These are phyloP conservation scores for Epinephelus coioides DNA, from an alignment of 2,797 vertebrate genomes.

Conservation along the genomic window DNA sequence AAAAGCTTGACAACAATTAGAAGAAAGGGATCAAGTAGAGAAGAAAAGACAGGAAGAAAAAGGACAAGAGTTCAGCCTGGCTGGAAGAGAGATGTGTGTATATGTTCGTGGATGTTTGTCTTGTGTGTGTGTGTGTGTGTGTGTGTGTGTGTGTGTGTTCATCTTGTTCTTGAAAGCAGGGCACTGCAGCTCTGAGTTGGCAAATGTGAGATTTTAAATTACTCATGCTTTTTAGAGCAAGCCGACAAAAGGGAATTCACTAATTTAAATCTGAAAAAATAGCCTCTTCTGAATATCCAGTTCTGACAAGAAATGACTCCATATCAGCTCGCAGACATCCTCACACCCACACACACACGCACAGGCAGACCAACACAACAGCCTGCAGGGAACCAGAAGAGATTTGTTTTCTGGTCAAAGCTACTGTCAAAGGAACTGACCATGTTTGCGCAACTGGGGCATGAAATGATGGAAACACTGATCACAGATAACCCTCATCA, in stretches of 20 bases:
- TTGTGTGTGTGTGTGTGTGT: not conserved
- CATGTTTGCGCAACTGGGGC: conserved; percentile 52
- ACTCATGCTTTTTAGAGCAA: conserved; percentile 32
- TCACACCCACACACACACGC: conserved; percentile 2
- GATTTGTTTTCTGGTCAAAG: conserved; percentile 38
- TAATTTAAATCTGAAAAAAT: conserved; percentile 7
- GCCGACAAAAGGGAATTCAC: conserved; percentile 14
- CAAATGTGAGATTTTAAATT: not conserved
- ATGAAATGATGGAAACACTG: conserved; percentile 36
- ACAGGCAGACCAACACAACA: conserved; percentile 36
- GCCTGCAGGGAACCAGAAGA: conserved; percentile 32
- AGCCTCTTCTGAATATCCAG: conserved; percentile 13
- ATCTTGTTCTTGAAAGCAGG: conserved; percentile 29
- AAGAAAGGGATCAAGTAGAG: not conserved
- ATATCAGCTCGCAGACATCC: conserved; percentile 26
- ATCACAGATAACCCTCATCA: conserved; percentile 26
- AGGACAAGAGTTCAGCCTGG: conserved; percentile 1
- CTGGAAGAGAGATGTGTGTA: not conserved
- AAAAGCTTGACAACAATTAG: not conserved
- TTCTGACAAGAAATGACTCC: conserved; percentile 22
- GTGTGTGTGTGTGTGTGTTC: conserved; percentile 3
- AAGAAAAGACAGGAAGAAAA: conserved; percentile 7
- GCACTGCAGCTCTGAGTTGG: conserved; percentile 38
- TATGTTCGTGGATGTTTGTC: not conserved
- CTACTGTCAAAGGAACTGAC: conserved; percentile 31